phyloP scores from a whole-genome alignment of 1,140 invertebrate species.

The Anastrepha ludens region DNA sequence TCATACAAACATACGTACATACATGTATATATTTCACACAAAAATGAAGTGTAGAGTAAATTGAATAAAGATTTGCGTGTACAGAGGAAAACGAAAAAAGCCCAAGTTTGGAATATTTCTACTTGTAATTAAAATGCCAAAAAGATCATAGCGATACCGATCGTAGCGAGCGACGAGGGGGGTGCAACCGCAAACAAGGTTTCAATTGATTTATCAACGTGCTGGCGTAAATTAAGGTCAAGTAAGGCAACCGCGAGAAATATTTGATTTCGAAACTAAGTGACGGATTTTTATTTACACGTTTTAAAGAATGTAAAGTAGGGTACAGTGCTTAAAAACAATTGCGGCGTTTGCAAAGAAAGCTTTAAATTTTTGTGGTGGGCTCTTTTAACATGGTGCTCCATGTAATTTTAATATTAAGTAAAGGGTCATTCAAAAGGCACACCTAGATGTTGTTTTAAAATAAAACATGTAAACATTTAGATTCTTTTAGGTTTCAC shows the following conservation, averaged over 20 bases:
- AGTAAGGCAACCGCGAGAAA: not conserved
- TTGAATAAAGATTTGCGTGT: not conserved
- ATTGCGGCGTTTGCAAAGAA: not conserved
- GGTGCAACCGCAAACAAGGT: slow-evolving; percentile 10
- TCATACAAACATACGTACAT: not conserved
- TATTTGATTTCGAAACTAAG: not conserved
- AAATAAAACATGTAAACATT: too few relatives aligned
- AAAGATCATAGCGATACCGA: not conserved
- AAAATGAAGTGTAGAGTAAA: too few relatives aligned
- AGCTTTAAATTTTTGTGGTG: too few relatives aligned
- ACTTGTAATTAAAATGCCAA: not conserved
- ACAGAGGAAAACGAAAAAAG: not conserved
- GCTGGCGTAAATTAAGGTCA: slow-evolving; percentile 26
- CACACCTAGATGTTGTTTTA: too few relatives aligned
- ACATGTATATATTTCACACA: not conserved
- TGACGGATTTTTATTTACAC: not conserved
- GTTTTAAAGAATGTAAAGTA: not conserved
- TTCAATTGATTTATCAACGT: slow-evolving; percentile 39
- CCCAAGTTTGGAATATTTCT: slow-evolving; percentile 11
- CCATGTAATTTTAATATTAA: too few relatives aligned
- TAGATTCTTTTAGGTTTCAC: too few relatives aligned
- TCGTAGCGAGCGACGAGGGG: not conserved
- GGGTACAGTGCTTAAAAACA: too few relatives aligned
- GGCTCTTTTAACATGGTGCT: too few relatives aligned
- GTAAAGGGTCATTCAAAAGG: too few relatives aligned